These are phyloP conservation scores for Pissodes strobi DNA, from an alignment of 1,140 invertebrate genomes.

Conservation along the genomic window DNA sequence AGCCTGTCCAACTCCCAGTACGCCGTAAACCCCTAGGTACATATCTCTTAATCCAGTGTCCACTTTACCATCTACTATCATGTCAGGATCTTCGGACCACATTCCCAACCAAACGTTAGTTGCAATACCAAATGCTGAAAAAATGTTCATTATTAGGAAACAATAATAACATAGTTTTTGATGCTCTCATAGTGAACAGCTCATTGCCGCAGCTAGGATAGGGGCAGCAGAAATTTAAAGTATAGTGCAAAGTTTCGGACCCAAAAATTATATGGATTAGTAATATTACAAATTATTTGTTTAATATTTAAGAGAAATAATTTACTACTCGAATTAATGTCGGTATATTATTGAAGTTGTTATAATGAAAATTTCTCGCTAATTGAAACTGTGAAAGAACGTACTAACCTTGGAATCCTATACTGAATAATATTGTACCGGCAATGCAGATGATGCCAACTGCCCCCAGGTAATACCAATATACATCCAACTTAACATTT, in stretches of 20 bases:
- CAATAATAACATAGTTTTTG: not conserved
- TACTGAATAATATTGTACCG: slow-evolving; percentile 78
- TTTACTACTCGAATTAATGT: too few relatives aligned
- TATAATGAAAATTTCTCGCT: too few relatives aligned
- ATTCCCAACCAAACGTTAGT: slow-evolving; percentile 85
- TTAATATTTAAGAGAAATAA: too few relatives aligned
- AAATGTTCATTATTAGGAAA: too few relatives aligned
- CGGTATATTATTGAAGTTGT: too few relatives aligned
- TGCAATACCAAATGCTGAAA: slow-evolving; percentile 78
- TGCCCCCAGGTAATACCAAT: slow-evolving; percentile 84
- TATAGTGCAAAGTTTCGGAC: too few relatives aligned
- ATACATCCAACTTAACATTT: slow-evolving; percentile 85
- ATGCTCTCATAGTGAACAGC: too few relatives aligned
- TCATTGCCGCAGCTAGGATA: too few relatives aligned
- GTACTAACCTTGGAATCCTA: slow-evolving; percentile 62
- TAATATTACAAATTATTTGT: too few relatives aligned
- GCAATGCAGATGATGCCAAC: slow-evolving; percentile 76
- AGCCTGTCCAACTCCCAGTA: slow-evolving; percentile 78
- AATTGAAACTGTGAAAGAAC: too few relatives aligned
- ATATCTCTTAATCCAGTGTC: slow-evolving; percentile 68
- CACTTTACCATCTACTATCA: slow-evolving; percentile 62
- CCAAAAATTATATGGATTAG: too few relatives aligned
- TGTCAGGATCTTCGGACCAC: slow-evolving; percentile 70
- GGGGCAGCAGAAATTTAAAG: too few relatives aligned
- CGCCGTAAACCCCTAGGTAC: slow-evolving; percentile 87